Evolutionary conservation across 64 coral and sea anemone genomes (phyloP), one percentile per base, ranked within the genome.

Genomic region (Montipora sp.): DNA sequence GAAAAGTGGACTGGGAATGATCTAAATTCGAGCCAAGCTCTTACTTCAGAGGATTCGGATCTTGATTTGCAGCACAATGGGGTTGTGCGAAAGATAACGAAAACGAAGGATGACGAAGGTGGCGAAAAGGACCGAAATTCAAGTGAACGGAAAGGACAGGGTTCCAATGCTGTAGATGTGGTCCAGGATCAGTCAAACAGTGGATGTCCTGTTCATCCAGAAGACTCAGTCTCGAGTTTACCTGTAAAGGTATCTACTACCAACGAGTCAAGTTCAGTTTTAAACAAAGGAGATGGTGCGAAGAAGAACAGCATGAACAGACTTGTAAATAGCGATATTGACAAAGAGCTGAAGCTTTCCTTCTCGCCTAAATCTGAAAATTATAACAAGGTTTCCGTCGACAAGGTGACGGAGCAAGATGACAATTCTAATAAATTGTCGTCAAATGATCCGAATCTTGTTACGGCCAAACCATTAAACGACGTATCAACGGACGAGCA

Each of bases 1-100:
- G 89, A 74, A 53, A 66, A 51, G 19, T 58, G 78, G 45, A 79
- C 75, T 65, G 61, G 82, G 20, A 23, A 71, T 7, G 82, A 85
- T 7, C 1, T 50, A 47, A 50, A 50, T 51, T 23, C 46, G 16
- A 85, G 36, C 8, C 47, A 0, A 51, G 61, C 21, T 70, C 9
- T 9, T 16, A 8, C 7, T 13, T 50, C 44, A 47, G 65, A 85
- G 4, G 18, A 46, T 11, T 21, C 46, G 23, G 46, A 70, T 71
- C n/a, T 13, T 21, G 45, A 47, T 15, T 71, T 50, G 49, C 2
- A 50, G n/a, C 63, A 10, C 19, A 51, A 51, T 72, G 5, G 13
- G 15, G 45, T 20, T 10, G 47, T 13, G 12, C 48, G 19, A 5
- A 22, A 72, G 1, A 10, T 47, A 2, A 47, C 19, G 8, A 45